Evolutionary conservation across 1,140 invertebrate species (phyloP).

Genomic region (Drosophila jambulina): DNA sequence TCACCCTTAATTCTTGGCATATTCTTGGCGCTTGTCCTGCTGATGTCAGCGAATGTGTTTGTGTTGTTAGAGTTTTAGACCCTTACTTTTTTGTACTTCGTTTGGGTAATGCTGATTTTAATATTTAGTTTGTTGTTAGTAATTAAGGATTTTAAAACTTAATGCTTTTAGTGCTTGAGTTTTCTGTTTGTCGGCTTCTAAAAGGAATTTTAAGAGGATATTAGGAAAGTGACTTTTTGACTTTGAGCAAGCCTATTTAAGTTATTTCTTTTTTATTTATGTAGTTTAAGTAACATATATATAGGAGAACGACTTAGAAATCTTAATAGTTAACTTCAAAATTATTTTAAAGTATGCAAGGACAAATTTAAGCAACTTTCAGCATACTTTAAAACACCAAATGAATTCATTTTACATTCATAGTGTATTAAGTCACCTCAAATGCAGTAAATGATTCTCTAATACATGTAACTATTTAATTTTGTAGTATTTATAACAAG

Average conservation of each 20-base stretch:
- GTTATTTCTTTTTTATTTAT: not conserved
- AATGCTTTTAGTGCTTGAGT: not conserved
- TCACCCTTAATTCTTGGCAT: conserved; percentile 35
- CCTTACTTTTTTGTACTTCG: too few species aligned
- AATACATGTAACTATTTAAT: too few species aligned
- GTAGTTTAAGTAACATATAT: too few species aligned
- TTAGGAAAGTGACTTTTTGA: not conserved
- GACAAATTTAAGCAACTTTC: not conserved
- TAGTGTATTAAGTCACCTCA: too few species aligned
- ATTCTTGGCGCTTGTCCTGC: conserved; percentile 5
- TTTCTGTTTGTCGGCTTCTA: not conserved
- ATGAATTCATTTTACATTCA: too few species aligned
- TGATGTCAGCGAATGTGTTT: conserved; percentile 18
- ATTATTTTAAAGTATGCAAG: too few species aligned
- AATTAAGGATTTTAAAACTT: not conserved
- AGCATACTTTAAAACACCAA: too few species aligned
- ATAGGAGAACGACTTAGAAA: too few species aligned
- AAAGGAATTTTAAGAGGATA: not conserved
- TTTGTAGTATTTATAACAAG: too few species aligned
- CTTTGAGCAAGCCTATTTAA: too few species aligned
- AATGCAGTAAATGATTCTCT: too few species aligned
- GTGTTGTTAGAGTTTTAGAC: not conserved
- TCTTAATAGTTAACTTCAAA: too few species aligned
- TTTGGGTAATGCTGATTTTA: not conserved
- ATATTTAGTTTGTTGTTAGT: not conserved